Evolutionary conservation across 2,888 invertebrate species (phyloP).

Genomic region (Hirtodrosophila histrioides): DNA sequence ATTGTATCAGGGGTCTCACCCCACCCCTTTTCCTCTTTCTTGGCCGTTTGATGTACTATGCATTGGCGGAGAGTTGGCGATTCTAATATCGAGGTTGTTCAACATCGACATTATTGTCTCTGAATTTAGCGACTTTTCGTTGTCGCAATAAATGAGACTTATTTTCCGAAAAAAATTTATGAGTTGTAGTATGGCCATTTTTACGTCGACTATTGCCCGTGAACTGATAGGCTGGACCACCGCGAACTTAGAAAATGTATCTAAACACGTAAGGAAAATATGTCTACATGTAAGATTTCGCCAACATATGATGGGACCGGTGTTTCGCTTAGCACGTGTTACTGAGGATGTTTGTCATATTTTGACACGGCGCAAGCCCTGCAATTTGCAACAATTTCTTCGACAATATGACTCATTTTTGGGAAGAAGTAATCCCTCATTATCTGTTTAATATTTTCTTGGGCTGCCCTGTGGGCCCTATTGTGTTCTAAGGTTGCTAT

Average conservation of each 20-base stretch:
- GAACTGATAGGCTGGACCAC: slow-evolving; percentile 1
- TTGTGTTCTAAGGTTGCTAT: background rate
- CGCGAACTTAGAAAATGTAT: slow-evolving; percentile 7
- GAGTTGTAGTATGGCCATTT: slow-evolving; percentile 1
- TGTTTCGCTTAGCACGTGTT: slow-evolving; percentile 1
- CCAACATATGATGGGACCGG: slow-evolving; percentile 1
- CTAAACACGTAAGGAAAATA: slow-evolving; percentile 10
- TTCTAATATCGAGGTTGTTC: background rate
- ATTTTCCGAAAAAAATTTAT: slow-evolving; percentile 5
- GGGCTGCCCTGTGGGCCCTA: background rate
- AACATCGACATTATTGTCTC: slow-evolving; percentile 1
- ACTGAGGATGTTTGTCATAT: slow-evolving; percentile 6
- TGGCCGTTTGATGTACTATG: slow-evolving; percentile 9
- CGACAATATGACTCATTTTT: background rate
- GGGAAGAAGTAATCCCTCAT: slow-evolving; percentile 4
- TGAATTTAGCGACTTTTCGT: slow-evolving; percentile 10
- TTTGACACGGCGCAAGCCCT: slow-evolving; percentile 2
- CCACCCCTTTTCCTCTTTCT: background rate
- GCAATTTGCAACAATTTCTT: slow-evolving; percentile 2
- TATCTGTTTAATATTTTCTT: slow-evolving; percentile 8
- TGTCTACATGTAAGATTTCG: slow-evolving; percentile 2
- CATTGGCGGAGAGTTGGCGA: no score
- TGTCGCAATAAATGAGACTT: slow-evolving; percentile 8
- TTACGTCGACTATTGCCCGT: slow-evolving; percentile 6
- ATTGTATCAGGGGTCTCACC: slow-evolving; percentile 2